phyloP scores from a whole-genome alignment of 35 echinoderm and acorn worm species.

The Ptychodera flava region DNA sequence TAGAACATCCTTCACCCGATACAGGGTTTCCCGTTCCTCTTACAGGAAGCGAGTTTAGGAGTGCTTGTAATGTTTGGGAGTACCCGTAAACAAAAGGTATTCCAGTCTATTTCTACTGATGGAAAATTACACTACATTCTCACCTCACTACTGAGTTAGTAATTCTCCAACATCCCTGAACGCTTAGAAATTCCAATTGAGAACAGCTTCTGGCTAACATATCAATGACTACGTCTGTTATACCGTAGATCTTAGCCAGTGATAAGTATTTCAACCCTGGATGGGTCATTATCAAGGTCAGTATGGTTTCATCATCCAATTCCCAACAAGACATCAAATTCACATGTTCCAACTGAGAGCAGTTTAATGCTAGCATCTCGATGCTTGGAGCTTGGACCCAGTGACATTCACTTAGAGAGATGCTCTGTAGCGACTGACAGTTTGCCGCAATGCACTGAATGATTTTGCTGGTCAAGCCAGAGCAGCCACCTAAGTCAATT shows the following conservation, averaged over 20 bases:
- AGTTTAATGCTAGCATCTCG: conserved; percentile 27
- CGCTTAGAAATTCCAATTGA: conserved; percentile 47
- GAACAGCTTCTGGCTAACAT: conserved; percentile 33
- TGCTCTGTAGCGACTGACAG: conserved; percentile 25
- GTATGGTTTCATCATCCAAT: conserved; percentile 39
- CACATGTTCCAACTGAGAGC: conserved; percentile 34
- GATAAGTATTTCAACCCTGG: conserved; percentile 39
- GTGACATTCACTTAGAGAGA: conserved; percentile 44
- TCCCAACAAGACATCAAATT: conserved; percentile 60
- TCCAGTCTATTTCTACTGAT: no score
- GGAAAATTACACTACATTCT: no score
- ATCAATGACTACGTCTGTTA: conserved; percentile 33
- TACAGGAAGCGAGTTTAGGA: no score
- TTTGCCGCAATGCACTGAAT: conserved; percentile 22
- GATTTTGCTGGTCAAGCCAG: conserved; percentile 24
- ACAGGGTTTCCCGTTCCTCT: no score
- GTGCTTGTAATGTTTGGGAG: no score
- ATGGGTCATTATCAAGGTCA: conserved; percentile 18
- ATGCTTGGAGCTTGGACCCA: conserved; percentile 34
- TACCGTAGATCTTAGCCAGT: conserved; percentile 47
- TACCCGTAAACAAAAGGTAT: no score
- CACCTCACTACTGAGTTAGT: conserved; percentile 43
- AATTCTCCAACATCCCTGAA: conserved; percentile 63
- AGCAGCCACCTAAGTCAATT: conserved; percentile 31
- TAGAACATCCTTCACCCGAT: no score